phyloP scores from a whole-genome alignment of 2,888 invertebrate genomes.

The Dolichomitus sp. region DNA sequence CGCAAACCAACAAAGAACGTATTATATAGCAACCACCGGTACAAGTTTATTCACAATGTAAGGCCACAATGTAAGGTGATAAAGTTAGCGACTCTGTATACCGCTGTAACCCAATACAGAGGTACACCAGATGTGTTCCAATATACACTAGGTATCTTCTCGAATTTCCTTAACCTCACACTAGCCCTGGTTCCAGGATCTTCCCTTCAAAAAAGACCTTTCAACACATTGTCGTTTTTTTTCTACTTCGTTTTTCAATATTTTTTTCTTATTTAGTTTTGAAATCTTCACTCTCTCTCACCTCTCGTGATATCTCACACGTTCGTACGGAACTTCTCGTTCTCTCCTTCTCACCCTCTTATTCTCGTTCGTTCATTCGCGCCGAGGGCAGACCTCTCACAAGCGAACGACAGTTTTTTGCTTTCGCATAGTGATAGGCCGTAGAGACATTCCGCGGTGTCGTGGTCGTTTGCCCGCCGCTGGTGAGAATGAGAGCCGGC shows the following conservation, averaged over 20 bases:
- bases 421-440: constrained; percentile 78
- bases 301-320: constrained; percentile 57
- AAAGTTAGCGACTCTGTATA: constrained; percentile 24
- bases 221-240: constrained; percentile 8
- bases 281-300: constrained; percentile 38
- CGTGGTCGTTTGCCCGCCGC: constrained; percentile 65
- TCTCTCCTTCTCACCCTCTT: constrained; percentile 41
- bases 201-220: constrained; percentile 15
- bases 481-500: constrained; percentile 78
- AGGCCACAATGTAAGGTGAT: constrained; percentile 50
- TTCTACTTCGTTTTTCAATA: constrained; percentile 40
- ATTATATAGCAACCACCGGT: not conserved
- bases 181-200: constrained; percentile 19
- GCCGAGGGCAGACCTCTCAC: constrained; percentile 53
- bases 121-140: constrained; percentile 50
- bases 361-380: constrained; percentile 57
- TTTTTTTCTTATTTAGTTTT: constrained; percentile 35
- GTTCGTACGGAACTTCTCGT: constrained; percentile 23
- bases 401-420: constrained; percentile 76
- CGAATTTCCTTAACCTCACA: constrained; percentile 71
- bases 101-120: constrained; percentile 65
- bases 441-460: constrained; percentile 80
- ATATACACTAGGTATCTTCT: constrained; percentile 72
- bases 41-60: constrained; percentile 11
- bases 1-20: not conserved